A percentile compares a stretch with the other conserved stretches of the same genome.
Evolutionary conservation across 2,113 vertebrate genomes (phyloP).

Genomic region (Dicerorhinus sumatrensis): DNA sequence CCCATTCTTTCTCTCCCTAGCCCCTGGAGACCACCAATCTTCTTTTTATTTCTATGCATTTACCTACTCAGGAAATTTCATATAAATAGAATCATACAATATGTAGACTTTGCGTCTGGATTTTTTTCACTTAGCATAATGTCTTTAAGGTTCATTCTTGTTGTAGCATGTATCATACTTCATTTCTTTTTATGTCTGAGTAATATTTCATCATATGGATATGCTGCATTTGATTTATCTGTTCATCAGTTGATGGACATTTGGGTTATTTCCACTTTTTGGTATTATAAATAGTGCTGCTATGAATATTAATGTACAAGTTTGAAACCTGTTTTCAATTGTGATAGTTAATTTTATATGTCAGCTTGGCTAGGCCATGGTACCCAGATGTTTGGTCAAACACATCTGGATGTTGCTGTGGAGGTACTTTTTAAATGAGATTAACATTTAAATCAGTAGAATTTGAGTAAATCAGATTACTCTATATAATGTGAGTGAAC

Average conservation of each 20-base stretch:
- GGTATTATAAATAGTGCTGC: neutral
- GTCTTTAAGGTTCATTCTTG: neutral
- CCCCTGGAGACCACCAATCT: neutral
- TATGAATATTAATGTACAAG: neutral
- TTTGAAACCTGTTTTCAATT: neutral
- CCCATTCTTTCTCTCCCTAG: neutral
- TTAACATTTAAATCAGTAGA: neutral
- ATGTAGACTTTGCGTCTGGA: neutral
- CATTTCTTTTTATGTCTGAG: neutral
- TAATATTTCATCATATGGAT: neutral
- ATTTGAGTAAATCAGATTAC: neutral
- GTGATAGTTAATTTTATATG: neutral
- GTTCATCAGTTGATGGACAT: neutral
- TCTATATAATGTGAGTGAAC: neutral
- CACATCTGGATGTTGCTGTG: neutral
- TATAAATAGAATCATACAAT: neutral
- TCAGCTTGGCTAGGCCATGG: neutral
- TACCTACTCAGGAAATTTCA: neutral
- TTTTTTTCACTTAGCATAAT: neutral
- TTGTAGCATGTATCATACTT: neutral
- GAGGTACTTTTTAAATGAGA: neutral
- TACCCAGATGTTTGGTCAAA: neutral
- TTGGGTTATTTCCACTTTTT: neutral
- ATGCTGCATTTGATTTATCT: neutral
- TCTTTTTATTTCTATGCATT: neutral